Conservation (phyloP, 2,113 vertebrate species). For the Hemibagrus wyckioides region DNA sequence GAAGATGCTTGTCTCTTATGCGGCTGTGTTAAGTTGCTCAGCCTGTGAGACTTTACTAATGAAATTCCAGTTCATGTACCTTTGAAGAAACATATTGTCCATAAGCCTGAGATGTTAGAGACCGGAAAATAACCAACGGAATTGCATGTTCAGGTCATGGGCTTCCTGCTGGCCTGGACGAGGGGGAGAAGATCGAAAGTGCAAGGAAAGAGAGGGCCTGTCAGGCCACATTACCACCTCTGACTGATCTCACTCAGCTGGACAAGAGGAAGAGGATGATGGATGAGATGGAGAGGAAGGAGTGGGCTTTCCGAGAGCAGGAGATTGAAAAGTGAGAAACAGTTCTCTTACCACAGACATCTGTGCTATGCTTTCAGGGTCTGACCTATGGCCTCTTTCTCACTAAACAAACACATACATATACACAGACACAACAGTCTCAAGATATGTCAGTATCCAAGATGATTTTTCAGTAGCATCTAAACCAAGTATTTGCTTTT, state of each 20-base stretch:
- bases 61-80: neutral
- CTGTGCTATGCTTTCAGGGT: neutral
- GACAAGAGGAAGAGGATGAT: conserved; percentile 85
- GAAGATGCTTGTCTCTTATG: no score
- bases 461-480: neutral
- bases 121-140: neutral
- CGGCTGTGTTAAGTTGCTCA: neutral
- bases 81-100: neutral
- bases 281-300: conserved; percentile 87
- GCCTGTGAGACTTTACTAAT: neutral
- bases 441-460: neutral
- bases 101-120: neutral
- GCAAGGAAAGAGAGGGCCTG: conserved; percentile 81
- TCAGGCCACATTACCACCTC: conserved; percentile 83
- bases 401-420: neutral
- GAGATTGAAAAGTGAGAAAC: conserved; percentile 86
- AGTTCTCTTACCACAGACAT: neutral
- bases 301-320: conserved; percentile 90
- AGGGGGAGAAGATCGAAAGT: conserved; percentile 89
- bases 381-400: neutral
- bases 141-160: conserved; percentile 77
- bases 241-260: conserved; percentile 71
- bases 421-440: neutral
- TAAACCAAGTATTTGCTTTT: neutral
- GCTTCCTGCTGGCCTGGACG: conserved; percentile 85